These are phyloP conservation scores for Ceraclea dissimilis DNA, from an alignment of 2,888 invertebrate species.

Conservation along the genomic window DNA sequence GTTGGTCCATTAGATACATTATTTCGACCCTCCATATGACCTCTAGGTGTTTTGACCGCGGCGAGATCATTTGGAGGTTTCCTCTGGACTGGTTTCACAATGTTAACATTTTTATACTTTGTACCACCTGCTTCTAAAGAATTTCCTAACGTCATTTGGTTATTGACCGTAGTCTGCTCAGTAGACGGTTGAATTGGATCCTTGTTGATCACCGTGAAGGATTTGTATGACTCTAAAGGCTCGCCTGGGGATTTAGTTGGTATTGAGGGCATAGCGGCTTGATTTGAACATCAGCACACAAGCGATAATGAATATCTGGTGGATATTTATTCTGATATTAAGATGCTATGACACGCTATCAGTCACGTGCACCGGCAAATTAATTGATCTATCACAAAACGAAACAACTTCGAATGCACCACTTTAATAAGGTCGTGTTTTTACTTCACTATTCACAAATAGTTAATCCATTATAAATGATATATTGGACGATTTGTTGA, in stretches of 20 bases:
- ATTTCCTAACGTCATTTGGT: conserved; percentile 4
- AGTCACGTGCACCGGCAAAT: too few relatives aligned
- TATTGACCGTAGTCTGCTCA: background rate
- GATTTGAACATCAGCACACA: conserved; percentile 15
- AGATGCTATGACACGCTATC: too few relatives aligned
- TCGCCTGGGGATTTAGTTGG: conserved; percentile 30
- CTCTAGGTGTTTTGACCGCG: background rate
- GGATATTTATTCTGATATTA: too few relatives aligned
- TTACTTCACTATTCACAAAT: too few relatives aligned
- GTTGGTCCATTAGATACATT: conserved; percentile 8
- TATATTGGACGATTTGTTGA: too few relatives aligned
- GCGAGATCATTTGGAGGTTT: conserved; percentile 25
- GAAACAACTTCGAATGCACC: too few relatives aligned
- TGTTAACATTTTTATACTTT: conserved; percentile 18
- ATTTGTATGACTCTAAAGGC: conserved; percentile 28
- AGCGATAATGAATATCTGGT: too few relatives aligned
- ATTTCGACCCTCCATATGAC: conserved; percentile 1
- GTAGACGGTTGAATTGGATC: conserved; percentile 8
- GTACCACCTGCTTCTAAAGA: conserved; percentile 5
- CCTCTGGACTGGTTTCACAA: conserved; percentile 37
- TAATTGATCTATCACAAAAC: too few relatives aligned
- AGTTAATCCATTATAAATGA: too few relatives aligned
- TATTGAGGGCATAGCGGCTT: conserved; percentile 32
- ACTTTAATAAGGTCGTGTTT: too few relatives aligned
- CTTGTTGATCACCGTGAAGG: conserved; percentile 35